Conservation (phyloP, 2,113 vertebrate species). For the Notothenia rossii region DNA sequence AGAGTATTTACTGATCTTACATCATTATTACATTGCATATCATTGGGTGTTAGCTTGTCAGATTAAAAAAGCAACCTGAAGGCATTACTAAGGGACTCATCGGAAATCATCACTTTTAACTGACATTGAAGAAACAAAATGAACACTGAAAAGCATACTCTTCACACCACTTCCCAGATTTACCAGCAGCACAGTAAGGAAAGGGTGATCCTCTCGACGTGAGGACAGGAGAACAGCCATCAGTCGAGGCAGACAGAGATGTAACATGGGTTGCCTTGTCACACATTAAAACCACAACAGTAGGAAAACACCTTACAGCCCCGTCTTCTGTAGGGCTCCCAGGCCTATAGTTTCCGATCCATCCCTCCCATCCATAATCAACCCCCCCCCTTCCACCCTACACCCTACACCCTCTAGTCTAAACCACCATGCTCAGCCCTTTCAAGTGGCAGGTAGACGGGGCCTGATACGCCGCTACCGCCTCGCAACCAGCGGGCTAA, state of each 20-base stretch:
- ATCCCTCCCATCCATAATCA: constrained; percentile 57
- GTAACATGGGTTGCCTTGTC: constrained; percentile 11
- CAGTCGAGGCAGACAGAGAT: constrained; percentile 1
- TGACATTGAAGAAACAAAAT: too few species aligned
- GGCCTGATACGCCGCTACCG: constrained; percentile 46
- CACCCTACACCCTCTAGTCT: background rate
- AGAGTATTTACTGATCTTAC: background rate
- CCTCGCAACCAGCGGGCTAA: constrained; percentile 68
- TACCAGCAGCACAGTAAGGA: background rate
- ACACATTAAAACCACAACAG: constrained; percentile 30
- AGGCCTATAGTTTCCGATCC: constrained; percentile 61
- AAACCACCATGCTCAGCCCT: constrained; percentile 53
- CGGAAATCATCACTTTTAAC: background rate
- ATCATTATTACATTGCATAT: background rate
- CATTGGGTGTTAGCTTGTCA: background rate
- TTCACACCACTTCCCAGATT: background rate
- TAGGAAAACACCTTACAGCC: constrained; percentile 26
- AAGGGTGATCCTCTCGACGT: too few species aligned
- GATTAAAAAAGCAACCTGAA: background rate
- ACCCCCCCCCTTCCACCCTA: background rate
- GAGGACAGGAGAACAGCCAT: background rate
- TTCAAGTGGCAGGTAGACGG: constrained; percentile 72
- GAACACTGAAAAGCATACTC: too few species aligned
- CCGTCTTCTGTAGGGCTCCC: constrained; percentile 24
- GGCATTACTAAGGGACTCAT: background rate